These are phyloP conservation scores for Maccullochella peelii DNA, from an alignment of 2,113 vertebrate genomes.

Conservation along the genomic window DNA sequence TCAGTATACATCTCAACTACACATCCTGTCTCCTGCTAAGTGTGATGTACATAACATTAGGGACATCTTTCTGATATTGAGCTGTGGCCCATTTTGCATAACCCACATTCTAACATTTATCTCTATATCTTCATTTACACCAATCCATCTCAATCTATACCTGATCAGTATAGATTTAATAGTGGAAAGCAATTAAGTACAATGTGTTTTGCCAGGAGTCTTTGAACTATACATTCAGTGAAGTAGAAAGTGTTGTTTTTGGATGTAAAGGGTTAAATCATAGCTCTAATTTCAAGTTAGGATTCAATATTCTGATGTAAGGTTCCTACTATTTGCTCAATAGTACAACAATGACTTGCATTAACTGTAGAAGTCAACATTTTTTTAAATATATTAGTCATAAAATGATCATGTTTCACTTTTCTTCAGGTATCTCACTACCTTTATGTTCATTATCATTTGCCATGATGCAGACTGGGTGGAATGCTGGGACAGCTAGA, in stretches of 20 bases:
- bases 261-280: not conserved
- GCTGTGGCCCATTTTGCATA: not conserved
- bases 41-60: no score
- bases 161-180: not conserved
- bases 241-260: not conserved
- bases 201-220: not conserved
- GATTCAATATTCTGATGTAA: not conserved
- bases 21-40: not conserved
- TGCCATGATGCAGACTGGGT: not conserved
- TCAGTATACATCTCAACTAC: not conserved
- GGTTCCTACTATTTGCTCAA: not conserved
- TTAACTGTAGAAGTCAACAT: not conserved
- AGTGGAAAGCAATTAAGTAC: not conserved
- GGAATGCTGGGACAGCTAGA: no score
- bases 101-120: not conserved
- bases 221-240: not conserved
- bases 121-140: not conserved
- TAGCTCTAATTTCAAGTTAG: not conserved
- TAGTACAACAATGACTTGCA: not conserved
- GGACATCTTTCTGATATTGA: not conserved
- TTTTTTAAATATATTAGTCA: not conserved
- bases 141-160: not conserved
- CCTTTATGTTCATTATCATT: not conserved
- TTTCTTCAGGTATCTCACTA: not conserved
- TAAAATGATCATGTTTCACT: not conserved